Base-by-base conservation (phyloP, 2,113 vertebrate species). In the Hipposideros armiger region DNA sequence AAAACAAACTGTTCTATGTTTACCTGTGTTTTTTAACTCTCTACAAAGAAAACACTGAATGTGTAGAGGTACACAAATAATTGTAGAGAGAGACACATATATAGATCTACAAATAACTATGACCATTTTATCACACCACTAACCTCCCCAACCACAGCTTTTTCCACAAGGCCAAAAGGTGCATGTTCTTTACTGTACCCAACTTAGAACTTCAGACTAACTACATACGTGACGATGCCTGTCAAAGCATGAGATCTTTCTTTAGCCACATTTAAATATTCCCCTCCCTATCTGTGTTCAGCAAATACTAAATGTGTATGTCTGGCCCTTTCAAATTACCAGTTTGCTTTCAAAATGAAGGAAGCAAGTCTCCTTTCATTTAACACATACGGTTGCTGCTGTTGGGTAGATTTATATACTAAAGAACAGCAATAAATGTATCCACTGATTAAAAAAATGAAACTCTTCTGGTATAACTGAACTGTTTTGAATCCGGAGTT, bases 331-430 rank as follows among this genome's bases (percentile, higher is more conserved):
- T 76, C 16, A 70, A 80, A 62, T 72, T 76, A 94, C 45, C 90
- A 94, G 72, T 70, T 94, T 82, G 62, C 77, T 94, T 76, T 96
- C 73, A 60, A 95, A 95, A 91, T 50, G 60, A 52, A 88, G 76
- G 1, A 2, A 3, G 56, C 24, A 74, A 54, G 28, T 24, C 72
- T 85, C 60, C 66, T 90, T 76, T 74, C 62, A 87, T 72, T 62
- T 45, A 81, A 58, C 32, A 58, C 47, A 20, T 28, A 54, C 5
- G 73, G 47, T 66, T 64, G 69, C 32, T 72, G 50, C 50, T 54
- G 7, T 24, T 92, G 7, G 45, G 40, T 13, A 73, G 30, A 45
- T 47, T 17, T 78, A 88, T 3, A 60, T 3, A 64, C 13, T 20
- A 28, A 26, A 67, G n/a, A 22, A 83, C 30, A 54, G 26, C 70